phyloP scores from a whole-genome alignment of 2,888 invertebrate species.

The Leptopilina drosophilae region DNA sequence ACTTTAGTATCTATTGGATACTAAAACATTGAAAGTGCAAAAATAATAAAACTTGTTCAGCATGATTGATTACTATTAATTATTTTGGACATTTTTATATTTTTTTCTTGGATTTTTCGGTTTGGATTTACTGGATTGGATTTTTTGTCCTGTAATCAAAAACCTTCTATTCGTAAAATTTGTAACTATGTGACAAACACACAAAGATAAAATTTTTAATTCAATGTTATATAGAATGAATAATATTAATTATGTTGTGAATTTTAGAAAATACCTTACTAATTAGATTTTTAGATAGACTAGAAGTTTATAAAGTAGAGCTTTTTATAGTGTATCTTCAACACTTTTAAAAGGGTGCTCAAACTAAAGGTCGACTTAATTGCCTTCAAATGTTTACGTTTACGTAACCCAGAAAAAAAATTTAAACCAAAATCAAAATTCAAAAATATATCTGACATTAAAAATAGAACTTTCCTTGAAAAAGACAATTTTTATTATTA shows the following conservation, averaged over 20 bases:
- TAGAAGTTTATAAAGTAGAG: constrained; percentile 18
- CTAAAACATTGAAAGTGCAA: no score
- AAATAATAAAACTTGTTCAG: no score
- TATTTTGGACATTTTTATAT: no score
- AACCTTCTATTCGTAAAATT: neutral
- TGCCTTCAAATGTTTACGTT: neutral
- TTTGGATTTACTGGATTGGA: no score
- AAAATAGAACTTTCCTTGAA: no score
- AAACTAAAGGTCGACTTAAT: constrained; percentile 13
- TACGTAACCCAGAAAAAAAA: no score
- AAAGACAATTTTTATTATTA: no score
- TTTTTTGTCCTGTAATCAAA: neutral
- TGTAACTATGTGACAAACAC: neutral
- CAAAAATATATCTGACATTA: no score
- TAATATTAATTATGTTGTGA: neutral
- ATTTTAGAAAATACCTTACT: neutral
- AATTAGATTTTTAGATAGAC: constrained; percentile 22
- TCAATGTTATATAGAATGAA: neutral
- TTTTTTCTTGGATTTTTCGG: no score
- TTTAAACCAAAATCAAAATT: no score
- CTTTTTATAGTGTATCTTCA: constrained; percentile 12
- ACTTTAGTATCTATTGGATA: no score
- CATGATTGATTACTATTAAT: no score
- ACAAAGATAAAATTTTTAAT: neutral
- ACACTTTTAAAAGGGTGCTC: neutral